These are phyloP conservation scores for Mobula hypostoma DNA, from an alignment of 2,113 vertebrate species.

Conservation along the genomic window DNA sequence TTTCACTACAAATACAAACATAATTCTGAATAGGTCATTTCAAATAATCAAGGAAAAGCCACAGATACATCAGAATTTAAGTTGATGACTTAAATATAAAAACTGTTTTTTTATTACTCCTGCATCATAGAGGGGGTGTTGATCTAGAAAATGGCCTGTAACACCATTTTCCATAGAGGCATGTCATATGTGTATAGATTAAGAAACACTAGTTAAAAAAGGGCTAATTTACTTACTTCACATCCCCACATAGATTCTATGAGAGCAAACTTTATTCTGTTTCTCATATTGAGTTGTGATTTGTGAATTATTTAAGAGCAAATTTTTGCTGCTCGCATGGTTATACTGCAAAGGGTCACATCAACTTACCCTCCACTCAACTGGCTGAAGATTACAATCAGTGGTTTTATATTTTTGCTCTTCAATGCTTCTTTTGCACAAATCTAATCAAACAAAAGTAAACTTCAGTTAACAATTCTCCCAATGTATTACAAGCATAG, in stretches of 20 bases:
- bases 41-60: not conserved
- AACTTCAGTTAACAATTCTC: not conserved
- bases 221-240: not conserved
- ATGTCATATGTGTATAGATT: too few relatives aligned
- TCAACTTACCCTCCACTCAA: slow-evolving; percentile 75
- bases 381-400: slow-evolving; percentile 73
- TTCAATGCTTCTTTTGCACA: slow-evolving; percentile 70
- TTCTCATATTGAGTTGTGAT: too few relatives aligned
- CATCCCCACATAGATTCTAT: too few relatives aligned
- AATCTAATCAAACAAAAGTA: slow-evolving; percentile 55
- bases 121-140: too few relatives aligned
- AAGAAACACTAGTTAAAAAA: not conserved
- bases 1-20: slow-evolving; percentile 69
- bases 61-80: not conserved
- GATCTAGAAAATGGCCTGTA: too few relatives aligned
- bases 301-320: too few relatives aligned
- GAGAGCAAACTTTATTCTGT: slow-evolving; percentile 16
- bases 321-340: too few relatives aligned
- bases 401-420: slow-evolving; percentile 69
- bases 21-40: too few relatives aligned
- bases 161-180: too few relatives aligned
- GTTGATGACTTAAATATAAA: not conserved
- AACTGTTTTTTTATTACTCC: too few relatives aligned
- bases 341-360: slow-evolving; percentile 14
- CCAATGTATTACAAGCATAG: not conserved